Evolutionary conservation across 2,888 invertebrate genomes (phyloP).

Genomic region (Phyllotreta cruciferae): DNA sequence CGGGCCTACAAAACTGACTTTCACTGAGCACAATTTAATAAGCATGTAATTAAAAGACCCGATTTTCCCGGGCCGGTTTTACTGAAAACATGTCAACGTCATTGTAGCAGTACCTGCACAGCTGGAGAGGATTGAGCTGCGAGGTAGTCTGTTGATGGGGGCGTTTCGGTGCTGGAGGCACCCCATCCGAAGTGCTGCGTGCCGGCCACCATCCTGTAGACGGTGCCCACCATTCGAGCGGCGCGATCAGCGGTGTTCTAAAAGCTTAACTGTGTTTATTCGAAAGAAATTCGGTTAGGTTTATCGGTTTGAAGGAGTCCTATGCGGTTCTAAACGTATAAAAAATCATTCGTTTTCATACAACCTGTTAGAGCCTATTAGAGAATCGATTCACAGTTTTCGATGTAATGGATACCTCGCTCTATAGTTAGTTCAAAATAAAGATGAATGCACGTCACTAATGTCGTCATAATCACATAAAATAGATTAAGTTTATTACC

Average conservation of each 20-base stretch:
- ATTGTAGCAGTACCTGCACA: slow-evolving; percentile 29
- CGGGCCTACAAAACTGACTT: too few species aligned
- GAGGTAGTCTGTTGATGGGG: slow-evolving; percentile 30
- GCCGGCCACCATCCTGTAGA: slow-evolving; percentile 79
- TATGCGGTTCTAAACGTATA: not conserved
- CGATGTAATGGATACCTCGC: too few species aligned
- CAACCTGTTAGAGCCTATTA: too few species aligned
- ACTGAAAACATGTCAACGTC: slow-evolving; percentile 2
- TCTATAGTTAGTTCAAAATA: too few species aligned
- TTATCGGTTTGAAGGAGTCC: not conserved
- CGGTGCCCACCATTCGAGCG: slow-evolving; percentile 79
- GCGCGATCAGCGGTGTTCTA: slow-evolving; percentile 82
- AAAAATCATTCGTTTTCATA: not conserved
- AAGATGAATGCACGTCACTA: too few species aligned
- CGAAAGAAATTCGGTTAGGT: slow-evolving; percentile 14
- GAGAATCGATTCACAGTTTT: too few species aligned
- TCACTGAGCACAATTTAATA: too few species aligned
- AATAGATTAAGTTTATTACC: too few species aligned
- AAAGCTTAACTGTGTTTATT: slow-evolving; percentile 50
- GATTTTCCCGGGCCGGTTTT: not conserved
- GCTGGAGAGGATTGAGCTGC: slow-evolving; percentile 36
- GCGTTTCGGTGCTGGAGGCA: slow-evolving; percentile 59
- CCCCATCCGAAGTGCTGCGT: slow-evolving; percentile 78
- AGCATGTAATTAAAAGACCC: not conserved
- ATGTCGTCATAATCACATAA: too few species aligned